These are phyloP conservation scores for Zaprionus kolodkinae DNA, from an alignment of 1,140 invertebrate genomes.

Conservation along the genomic window DNA sequence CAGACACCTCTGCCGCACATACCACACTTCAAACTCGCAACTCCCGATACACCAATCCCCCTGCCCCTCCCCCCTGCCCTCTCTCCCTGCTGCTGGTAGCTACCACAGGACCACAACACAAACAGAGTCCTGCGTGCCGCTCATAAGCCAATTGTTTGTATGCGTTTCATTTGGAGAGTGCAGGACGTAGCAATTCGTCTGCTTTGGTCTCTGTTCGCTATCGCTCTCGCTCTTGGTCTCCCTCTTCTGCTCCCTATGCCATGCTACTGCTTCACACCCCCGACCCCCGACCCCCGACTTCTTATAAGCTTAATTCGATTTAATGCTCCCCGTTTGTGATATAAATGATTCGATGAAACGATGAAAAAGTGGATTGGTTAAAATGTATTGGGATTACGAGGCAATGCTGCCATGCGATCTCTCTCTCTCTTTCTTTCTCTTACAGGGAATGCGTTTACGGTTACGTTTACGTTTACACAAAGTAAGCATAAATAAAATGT, in stretches of 20 bases:
- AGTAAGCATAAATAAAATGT: slow-evolving; percentile 80
- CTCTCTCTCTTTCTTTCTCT: neutral
- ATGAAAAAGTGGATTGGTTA: slow-evolving; percentile 83
- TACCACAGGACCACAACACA: slow-evolving; percentile 45
- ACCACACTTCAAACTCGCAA: slow-evolving; percentile 36
- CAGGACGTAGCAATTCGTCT: slow-evolving; percentile 54
- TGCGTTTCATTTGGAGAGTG: slow-evolving; percentile 79
- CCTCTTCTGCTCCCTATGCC: neutral
- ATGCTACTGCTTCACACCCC: neutral
- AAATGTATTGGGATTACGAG: slow-evolving; percentile 79
- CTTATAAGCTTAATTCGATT: slow-evolving; percentile 84
- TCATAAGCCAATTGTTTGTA: slow-evolving; percentile 83
- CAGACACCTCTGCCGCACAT: slow-evolving; percentile 14
- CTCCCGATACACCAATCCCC: slow-evolving; percentile 14
- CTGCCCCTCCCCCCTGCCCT: neutral
- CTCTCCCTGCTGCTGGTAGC: neutral
- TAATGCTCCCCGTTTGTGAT: slow-evolving; percentile 83
- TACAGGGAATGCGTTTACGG: slow-evolving; percentile 62
- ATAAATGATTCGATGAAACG: slow-evolving; percentile 83
- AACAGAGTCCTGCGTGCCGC: slow-evolving; percentile 63
- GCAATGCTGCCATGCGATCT: slow-evolving; percentile 17
- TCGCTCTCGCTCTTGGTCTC: too few relatives aligned
- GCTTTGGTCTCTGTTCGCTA: slow-evolving; percentile 17
- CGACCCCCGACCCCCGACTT: slow-evolving; percentile 12
- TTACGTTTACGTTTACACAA: slow-evolving; percentile 73